Base-by-base conservation (phyloP, 1,140 invertebrate species). In the Fopius arisanus region DNA sequence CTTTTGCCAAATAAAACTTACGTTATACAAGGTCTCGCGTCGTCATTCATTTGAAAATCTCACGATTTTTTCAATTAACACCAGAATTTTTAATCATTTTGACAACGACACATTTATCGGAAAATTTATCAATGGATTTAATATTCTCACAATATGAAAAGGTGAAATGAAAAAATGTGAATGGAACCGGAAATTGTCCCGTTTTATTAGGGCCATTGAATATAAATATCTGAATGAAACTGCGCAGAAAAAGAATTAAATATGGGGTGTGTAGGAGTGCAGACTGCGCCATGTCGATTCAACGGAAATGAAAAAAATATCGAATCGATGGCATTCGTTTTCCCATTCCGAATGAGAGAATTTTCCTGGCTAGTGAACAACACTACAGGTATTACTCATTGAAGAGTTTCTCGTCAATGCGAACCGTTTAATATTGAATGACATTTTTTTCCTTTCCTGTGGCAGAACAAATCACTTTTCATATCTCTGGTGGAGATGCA, bases 251-350 rank as follows among this genome's bases (percentile, higher is more conserved):
- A 37, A 31, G 12, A 37, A 37, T 37, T 10, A 37, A 37, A 37
- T 12, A 1, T 37, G 33, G 12, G 7, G 12, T 10, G 19, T 67
- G n/a, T 31, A 68, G 14, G 67, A 14, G 21, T 67, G n/a, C 2
- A 37, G 43, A 5, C 9, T 48, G 41, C 16, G 26, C 5, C 6
- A 68, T 10, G n/a, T n/a, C 37, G 63, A 65, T 40, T 59, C 10
- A 63, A 74, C 66, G 72, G 72, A 74, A 74, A 74, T 74, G 67
- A 37, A 70, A 48, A 43, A 74, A 74, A 74, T 74, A 69, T 74
- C 54, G 66, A 19, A 62, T 14, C 33, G 23, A 6, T 40, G 31
- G 31, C 63, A 51, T 74, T 63, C 31, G 26, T 62, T 65, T 14
- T 70, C 28, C 21, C 43, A 16, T n/a, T 19, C 16, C 29, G 62